Percentiles rank a stretch among this genome's conserved stretches.
Evolutionary conservation across 2,888 invertebrate genomes (phyloP).

Genomic region (Plebejus melissa): DNA sequence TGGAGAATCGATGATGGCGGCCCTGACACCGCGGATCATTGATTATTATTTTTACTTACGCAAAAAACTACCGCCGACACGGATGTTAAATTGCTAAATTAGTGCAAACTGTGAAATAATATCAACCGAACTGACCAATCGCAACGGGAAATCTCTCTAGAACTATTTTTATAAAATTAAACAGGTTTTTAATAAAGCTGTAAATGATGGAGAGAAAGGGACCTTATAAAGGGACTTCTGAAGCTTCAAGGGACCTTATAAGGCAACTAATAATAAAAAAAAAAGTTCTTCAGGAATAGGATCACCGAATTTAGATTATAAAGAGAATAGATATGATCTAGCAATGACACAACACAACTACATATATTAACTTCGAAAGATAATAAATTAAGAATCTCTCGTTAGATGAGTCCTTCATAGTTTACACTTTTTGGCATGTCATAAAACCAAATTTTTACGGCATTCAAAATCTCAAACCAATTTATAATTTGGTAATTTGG

Average conservation of each 20-base stretch:
- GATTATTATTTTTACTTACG: constrained; percentile 21
- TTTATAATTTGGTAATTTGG: not conserved
- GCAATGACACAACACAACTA: too few species aligned
- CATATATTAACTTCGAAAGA: too few species aligned
- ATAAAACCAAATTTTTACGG: too few species aligned
- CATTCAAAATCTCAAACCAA: too few species aligned
- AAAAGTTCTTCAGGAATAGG: too few species aligned
- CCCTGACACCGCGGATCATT: constrained; percentile 20
- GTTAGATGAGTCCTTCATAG: too few species aligned
- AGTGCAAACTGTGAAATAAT: not conserved
- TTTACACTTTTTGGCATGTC: too few species aligned
- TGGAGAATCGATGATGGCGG: constrained; percentile 18
- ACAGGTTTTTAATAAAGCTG: not conserved
- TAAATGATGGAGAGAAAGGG: not conserved
- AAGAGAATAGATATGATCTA: too few species aligned
- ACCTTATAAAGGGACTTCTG: not conserved
- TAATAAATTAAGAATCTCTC: too few species aligned
- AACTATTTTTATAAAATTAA: not conserved
- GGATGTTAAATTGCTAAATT: not conserved
- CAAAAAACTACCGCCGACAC: not conserved
- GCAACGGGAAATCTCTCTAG: not conserved
- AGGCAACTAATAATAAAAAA: too few species aligned
- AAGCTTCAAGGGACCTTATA: too few species aligned
- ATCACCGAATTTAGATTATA: too few species aligned
- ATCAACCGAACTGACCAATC: not conserved